Evolutionary conservation across 2,888 invertebrate species (phyloP).

Genomic region (Tachina lurida): DNA sequence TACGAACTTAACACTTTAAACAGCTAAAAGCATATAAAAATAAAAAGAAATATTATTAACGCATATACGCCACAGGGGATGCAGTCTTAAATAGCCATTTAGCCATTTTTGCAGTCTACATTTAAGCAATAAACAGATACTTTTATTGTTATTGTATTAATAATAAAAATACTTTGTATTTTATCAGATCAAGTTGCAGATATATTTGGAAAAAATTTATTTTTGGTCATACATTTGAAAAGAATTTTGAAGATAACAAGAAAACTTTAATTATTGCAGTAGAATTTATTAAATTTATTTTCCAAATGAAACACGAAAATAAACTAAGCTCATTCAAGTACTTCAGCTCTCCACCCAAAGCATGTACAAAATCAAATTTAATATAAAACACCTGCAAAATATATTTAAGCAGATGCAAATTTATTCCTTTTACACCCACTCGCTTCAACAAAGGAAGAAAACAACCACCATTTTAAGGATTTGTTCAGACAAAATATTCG

Average conservation of each 20-base stretch:
- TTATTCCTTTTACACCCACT: conserved; percentile 38
- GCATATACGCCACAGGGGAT: conserved; percentile 59
- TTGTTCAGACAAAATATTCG: conserved; percentile 24
- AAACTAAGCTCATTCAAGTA: not conserved
- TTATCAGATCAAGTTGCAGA: conserved; percentile 18
- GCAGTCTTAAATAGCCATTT: conserved; percentile 35
- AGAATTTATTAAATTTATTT: too few relatives aligned
- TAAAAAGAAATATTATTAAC: conserved; percentile 39
- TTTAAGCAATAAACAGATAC: conserved; percentile 2
- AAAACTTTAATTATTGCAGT: not conserved
- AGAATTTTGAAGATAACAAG: not conserved
- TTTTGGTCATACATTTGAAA: too few relatives aligned
- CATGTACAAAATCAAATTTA: conserved; percentile 37
- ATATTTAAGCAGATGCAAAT: conserved; percentile 66
- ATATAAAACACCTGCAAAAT: conserved; percentile 68
- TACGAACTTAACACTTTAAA: not conserved
- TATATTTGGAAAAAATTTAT: not conserved
- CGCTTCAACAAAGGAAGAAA: not conserved
- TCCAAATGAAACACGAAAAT: not conserved
- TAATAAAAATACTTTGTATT: not conserved
- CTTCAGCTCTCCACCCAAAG: not conserved
- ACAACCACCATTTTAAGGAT: conserved; percentile 33
- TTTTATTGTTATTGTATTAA: not conserved
- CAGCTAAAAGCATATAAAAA: not conserved
- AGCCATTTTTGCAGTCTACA: conserved; percentile 18